A percentile compares a stretch with the other conserved stretches of the same genome.
Conservation (phyloP, 2,888 invertebrate genomes). For the Aleiodes leptofemur region DNA sequence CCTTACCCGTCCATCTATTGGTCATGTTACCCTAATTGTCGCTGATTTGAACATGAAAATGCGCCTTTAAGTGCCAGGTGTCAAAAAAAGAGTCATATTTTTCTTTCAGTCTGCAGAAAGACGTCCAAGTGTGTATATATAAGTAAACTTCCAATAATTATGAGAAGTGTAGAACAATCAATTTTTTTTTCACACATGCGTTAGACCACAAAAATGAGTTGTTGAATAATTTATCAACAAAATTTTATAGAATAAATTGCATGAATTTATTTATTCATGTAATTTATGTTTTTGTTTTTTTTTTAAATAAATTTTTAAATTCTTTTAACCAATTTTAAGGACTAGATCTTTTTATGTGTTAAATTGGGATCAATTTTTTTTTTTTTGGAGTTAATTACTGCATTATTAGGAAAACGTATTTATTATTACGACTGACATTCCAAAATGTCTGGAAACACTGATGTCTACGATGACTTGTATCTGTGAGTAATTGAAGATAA, state of each 20-base stretch:
- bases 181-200: too few relatives aligned
- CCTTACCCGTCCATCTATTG: too few relatives aligned
- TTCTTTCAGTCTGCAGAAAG: not conserved
- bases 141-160: not conserved
- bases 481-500: constrained; percentile 78
- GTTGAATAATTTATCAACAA: too few relatives aligned
- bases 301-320: too few relatives aligned
- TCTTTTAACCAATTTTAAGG: constrained; percentile 3
- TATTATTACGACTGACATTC: constrained; percentile 26
- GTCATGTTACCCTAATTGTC: too few relatives aligned
- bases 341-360: not conserved
- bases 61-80: constrained; percentile 6
- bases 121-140: not conserved
- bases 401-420: not conserved
- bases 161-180: not conserved
- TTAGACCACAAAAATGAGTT: too few relatives aligned
- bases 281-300: not conserved
- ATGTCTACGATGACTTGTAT: constrained; percentile 85
- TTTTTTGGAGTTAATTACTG: not conserved
- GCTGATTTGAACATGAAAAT: not conserved
- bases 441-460: constrained; percentile 70
- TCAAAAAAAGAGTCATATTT: constrained; percentile 11
- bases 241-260: not conserved
- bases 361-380: constrained; percentile 8
- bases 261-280: not conserved